Base-by-base conservation (phyloP, 2,797 vertebrate species). In the Chelmon rostratus region DNA sequence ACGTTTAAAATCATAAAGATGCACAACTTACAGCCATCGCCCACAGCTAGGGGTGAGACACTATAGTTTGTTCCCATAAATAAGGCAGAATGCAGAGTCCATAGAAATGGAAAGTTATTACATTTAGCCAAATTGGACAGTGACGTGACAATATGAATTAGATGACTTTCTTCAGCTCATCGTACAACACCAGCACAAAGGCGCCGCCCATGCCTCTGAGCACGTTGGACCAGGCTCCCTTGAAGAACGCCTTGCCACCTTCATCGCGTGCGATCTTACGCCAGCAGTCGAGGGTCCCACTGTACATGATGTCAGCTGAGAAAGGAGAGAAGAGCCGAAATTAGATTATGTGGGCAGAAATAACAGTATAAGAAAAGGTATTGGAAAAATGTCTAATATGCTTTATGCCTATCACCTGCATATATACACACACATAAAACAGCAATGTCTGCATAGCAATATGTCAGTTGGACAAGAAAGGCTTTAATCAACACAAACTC, bases 171-270 rank as follows among this genome's bases (percentile, higher is more conserved):
- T 99, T 99, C 92, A 98, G 94, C 94, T 99, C 97, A 49, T 99
- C 97, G 11, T 98, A 98, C 84, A 99, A 94, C 89, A 99, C 97
- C 86, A 99, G 94, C 92, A 99, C 97, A 33, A 99, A 97, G 91
- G 97, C 97, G 61, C 96, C 97, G 1, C 97, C 97, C 96, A 98
- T 97, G 89, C 98, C 97, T 93, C 97, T 89, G 89, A 99, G 96
- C 47, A 99, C 97, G 5, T 98, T 99, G 83, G 97, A 98, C 97
- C 95, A 97, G 7, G 97, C 97, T 44, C 97, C 97, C 95, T 99
- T 98, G 95, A 98, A 98, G 94, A 98, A 98, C 0, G 97, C 97
- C 88, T 97, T 98, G 79, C 92, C 77, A 9, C 97, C 97, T 88
- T 98, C 97, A 0, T 98, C 96, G 0, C 95, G 95, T 25, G 95